Conservation (phyloP, 2,113 vertebrate species). For the Oceanites oceanicus region DNA sequence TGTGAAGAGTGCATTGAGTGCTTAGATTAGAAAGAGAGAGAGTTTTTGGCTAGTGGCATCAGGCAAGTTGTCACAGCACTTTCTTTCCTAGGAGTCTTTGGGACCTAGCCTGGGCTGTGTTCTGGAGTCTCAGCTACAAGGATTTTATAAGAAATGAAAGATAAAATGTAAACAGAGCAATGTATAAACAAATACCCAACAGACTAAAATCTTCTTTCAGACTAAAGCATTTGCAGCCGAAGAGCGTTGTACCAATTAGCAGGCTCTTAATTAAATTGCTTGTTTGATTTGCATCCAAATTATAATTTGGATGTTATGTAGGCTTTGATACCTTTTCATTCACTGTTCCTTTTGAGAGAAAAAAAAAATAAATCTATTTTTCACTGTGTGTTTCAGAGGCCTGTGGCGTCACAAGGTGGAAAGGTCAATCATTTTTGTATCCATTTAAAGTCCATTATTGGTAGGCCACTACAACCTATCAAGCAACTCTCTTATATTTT, state of each 20-base stretch:
- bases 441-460: slow-evolving; percentile 36
- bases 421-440: slow-evolving; percentile 38
- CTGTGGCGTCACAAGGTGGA: slow-evolving; percentile 14
- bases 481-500: slow-evolving; percentile 48
- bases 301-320: slow-evolving; percentile 20
- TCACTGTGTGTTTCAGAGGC: background rate
- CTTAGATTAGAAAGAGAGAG: background rate
- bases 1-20: background rate
- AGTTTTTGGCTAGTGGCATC: background rate
- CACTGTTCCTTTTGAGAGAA: background rate
- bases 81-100: background rate
- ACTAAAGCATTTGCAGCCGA: slow-evolving; percentile 24
- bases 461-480: slow-evolving; percentile 23
- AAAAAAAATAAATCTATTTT: background rate
- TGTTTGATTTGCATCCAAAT: slow-evolving; percentile 71
- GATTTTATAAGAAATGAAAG: background rate
- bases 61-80: background rate
- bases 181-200: slow-evolving; percentile 27
- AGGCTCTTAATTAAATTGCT: slow-evolving; percentile 67
- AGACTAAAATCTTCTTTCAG: slow-evolving; percentile 39
- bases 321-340: slow-evolving; percentile 55
- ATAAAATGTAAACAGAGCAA: background rate
- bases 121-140: background rate
- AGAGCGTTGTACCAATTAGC: slow-evolving; percentile 49
- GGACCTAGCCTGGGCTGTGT: background rate